A percentile compares a stretch with the other conserved stretches of the same genome.
phyloP scores from a whole-genome alignment of 2,888 invertebrate species.

The Netelia melanura region DNA sequence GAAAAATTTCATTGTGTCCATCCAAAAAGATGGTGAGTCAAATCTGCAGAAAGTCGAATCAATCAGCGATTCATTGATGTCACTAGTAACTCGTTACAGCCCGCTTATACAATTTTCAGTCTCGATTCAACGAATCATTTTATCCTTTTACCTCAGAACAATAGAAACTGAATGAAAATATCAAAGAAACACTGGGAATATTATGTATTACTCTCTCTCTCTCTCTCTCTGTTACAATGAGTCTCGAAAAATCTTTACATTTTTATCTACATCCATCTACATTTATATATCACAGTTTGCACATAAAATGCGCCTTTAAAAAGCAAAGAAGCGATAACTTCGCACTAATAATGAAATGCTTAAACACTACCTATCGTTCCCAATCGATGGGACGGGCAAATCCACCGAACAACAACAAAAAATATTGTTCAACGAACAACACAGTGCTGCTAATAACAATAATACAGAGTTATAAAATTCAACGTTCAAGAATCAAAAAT shows the following conservation, averaged over 20 bases:
- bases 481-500: conserved; percentile 69
- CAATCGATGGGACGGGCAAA: not conserved
- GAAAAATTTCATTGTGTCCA: too few species aligned
- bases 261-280: conserved; percentile 18
- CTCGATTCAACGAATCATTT: not conserved
- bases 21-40: too few species aligned
- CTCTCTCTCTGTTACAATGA: too few species aligned
- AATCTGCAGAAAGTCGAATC: too few species aligned
- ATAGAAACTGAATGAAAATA: conserved; percentile 18
- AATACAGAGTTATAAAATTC: conserved; percentile 43
- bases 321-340: not conserved
- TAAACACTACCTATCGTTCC: not conserved
- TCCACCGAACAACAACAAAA: conserved; percentile 3
- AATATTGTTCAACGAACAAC: conserved; percentile 34
- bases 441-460: conserved; percentile 21
- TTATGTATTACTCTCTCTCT: not conserved
- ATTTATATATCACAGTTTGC: conserved; percentile 4
- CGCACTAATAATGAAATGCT: not conserved
- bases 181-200: not conserved
- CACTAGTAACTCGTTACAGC: too few species aligned
- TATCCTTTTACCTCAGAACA: not conserved
- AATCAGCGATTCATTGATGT: too few species aligned
- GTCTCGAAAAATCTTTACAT: conserved; percentile 1
- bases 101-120: too few species aligned
- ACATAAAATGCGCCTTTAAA: not conserved